Evolutionary conservation across 2,888 invertebrate genomes (phyloP).

Genomic region (Lycaena phlaeas): DNA sequence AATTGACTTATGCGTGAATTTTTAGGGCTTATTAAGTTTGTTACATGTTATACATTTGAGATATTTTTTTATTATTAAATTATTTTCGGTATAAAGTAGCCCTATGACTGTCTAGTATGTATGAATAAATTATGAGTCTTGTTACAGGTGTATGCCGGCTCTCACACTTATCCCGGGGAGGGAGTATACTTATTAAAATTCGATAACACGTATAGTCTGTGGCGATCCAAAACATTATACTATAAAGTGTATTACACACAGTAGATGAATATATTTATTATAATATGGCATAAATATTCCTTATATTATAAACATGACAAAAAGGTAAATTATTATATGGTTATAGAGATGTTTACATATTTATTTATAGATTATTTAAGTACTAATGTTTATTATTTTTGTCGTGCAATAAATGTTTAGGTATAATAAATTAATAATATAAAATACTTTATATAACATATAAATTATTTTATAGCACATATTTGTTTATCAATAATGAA

Average conservation of each 20-base stretch:
- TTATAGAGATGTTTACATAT: background rate
- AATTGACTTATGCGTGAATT: too few relatives aligned
- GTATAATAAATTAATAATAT: background rate
- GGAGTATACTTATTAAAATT: conserved; percentile 98
- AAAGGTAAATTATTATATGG: background rate
- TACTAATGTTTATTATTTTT: too few relatives aligned
- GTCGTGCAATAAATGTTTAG: background rate
- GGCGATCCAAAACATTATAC: conserved; percentile 99
- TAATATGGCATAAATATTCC: conserved; percentile 11
- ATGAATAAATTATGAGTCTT: too few relatives aligned
- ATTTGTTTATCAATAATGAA: too few relatives aligned
- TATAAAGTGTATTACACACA: conserved; percentile 98
- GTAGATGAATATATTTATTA: conserved; percentile 44
- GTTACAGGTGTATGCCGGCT: conserved; percentile 91
- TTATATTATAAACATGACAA: conserved; percentile 31
- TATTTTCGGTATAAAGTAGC: too few relatives aligned
- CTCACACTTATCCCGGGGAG: conserved; percentile 96
- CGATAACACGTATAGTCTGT: conserved; percentile 98
- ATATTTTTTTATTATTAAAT: too few relatives aligned
- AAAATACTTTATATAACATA: too few relatives aligned
- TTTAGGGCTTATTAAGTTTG: too few relatives aligned
- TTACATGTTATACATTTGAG: too few relatives aligned
- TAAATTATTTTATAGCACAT: too few relatives aligned
- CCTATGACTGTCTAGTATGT: too few relatives aligned
- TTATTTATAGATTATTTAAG: background rate